Evolutionary conservation across 2,888 invertebrate genomes (phyloP).

Genomic region (Drosophila niveifrons): DNA sequence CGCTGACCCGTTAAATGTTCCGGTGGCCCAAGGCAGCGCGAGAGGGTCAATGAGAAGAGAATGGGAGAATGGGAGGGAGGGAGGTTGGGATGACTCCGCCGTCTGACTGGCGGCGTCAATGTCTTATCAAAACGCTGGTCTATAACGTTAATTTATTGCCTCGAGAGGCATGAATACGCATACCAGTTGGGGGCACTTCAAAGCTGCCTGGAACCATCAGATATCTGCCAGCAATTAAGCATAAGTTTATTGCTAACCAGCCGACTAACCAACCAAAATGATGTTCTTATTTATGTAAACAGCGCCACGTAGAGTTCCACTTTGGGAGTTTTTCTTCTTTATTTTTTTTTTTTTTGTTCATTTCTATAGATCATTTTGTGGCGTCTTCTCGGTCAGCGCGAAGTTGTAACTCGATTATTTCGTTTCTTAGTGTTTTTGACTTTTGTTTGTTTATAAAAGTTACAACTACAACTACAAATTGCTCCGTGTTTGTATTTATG

Average conservation of each 20-base stretch:
- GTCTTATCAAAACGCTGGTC: conserved; percentile 77
- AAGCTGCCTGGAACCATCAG: conserved; percentile 61
- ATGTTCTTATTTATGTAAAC: conserved; percentile 65
- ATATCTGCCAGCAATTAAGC: conserved; percentile 70
- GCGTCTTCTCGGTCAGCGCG: conserved; percentile 58
- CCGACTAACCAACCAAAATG: conserved; percentile 34
- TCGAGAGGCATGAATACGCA: conserved; percentile 24
- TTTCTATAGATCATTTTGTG: conserved; percentile 74
- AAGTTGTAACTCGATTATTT: conserved; percentile 28
- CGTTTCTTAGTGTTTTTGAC: not conserved
- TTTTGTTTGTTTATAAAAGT: conserved; percentile 47
- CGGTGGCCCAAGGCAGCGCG: conserved; percentile 59
- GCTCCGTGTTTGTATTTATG: conserved; percentile 49
- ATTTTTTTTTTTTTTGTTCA: conserved; percentile 35
- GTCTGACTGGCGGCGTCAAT: conserved; percentile 69
- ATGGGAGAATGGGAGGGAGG: not conserved
- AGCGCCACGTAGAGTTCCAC: conserved; percentile 32
- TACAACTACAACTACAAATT: conserved; percentile 40
- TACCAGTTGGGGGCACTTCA: conserved; percentile 51
- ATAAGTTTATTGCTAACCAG: conserved; percentile 57
- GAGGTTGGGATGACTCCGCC: conserved; percentile 23
- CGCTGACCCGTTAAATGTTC: conserved; percentile 79
- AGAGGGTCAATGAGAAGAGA: not conserved
- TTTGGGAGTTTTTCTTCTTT: conserved; percentile 33
- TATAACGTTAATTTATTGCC: conserved; percentile 80